A percentile compares a stretch with the other conserved stretches of the same genome.
Evolutionary conservation across 2,888 invertebrate genomes (phyloP).

Genomic region (Amblyjoppa fuscipennis): DNA sequence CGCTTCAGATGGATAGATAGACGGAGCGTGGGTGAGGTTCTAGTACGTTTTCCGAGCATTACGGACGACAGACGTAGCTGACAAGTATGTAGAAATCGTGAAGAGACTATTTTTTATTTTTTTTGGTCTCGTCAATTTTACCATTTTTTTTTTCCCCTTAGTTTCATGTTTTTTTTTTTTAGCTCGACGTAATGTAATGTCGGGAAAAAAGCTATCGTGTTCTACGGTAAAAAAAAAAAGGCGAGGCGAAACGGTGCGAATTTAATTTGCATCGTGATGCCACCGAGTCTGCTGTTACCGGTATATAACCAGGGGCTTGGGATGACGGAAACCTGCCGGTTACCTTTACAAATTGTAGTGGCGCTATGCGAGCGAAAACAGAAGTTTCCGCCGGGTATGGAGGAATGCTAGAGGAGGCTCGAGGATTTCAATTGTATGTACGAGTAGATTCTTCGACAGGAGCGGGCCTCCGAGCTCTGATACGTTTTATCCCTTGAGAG

Average conservation of each 20-base stretch:
- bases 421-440: conserved; percentile 59
- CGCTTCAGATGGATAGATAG: neutral
- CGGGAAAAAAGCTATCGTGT: too few species aligned
- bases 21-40: neutral
- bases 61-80: neutral
- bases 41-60: conserved; percentile 11
- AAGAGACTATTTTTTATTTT: neutral
- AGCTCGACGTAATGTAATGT: neutral
- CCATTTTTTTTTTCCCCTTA: neutral
- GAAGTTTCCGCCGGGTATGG: neutral
- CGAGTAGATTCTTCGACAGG: conserved; percentile 56
- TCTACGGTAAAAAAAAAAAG: neutral
- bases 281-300: neutral
- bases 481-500: conserved; percentile 28
- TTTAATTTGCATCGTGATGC: neutral
- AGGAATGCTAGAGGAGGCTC: conserved; percentile 26
- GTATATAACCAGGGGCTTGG: neutral
- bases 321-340: conserved; percentile 11
- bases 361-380: neutral
- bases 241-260: neutral
- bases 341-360: conserved; percentile 24
- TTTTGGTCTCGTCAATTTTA: neutral
- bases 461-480: conserved; percentile 10
- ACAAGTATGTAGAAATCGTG: neutral
- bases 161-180: too few species aligned